Conservation (phyloP, 2,888 invertebrate species). For the Protonemura montana region DNA sequence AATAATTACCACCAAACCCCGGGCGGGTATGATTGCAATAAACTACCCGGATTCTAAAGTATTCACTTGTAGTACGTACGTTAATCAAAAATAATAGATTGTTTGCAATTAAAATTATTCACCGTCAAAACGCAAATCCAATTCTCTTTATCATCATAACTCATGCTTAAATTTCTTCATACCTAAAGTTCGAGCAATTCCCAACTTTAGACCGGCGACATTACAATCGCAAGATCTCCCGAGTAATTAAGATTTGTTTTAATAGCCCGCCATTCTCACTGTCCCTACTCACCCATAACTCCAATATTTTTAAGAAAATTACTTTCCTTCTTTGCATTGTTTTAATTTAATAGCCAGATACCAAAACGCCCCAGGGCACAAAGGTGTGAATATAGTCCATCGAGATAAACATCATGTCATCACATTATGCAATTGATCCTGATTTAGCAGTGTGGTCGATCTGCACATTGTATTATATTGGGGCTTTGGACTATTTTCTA, state of each 20-base stretch:
- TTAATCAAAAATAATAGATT: not conserved
- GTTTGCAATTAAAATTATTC: not conserved
- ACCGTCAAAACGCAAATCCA: not conserved
- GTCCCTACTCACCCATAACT: not conserved
- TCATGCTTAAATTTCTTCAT: conserved; percentile 12
- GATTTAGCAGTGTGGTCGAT: not conserved
- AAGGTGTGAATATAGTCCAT: not conserved
- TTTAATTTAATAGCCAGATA: not conserved
- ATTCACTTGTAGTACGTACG: not conserved
- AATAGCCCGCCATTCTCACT: not conserved
- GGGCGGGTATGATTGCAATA: not conserved
- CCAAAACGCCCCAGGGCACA: not conserved
- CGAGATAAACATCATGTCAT: not conserved
- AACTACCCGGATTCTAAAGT: not conserved
- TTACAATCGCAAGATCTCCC: conserved; percentile 3
- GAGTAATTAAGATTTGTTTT: conserved; percentile 4
- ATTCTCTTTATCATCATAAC: conserved; percentile 7
- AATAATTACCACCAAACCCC: not conserved
- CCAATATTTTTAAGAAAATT: not conserved
- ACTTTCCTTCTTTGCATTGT: not conserved
- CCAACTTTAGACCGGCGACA: not conserved
- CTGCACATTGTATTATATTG: not conserved
- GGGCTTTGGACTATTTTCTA: not conserved
- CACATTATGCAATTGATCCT: not conserved
- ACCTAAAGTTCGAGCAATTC: not conserved